Evolutionary conservation across 2,797 vertebrate species (phyloP).

Genomic region (Etheostoma perlongum): DNA sequence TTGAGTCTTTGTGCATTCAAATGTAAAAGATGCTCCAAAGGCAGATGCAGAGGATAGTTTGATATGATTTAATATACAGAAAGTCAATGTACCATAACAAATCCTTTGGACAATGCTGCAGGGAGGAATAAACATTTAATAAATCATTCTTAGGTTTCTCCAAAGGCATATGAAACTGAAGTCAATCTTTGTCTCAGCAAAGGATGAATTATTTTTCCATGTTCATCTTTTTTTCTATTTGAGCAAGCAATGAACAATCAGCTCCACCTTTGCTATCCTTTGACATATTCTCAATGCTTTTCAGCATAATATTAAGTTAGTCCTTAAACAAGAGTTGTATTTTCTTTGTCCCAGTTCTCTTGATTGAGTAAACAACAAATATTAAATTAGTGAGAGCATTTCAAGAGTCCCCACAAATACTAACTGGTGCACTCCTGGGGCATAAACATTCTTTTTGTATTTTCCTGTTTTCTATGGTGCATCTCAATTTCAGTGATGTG

Average conservation of each 20-base stretch:
- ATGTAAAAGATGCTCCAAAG: conserved; percentile 54
- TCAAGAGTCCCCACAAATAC: not conserved
- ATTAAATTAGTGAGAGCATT: not conserved
- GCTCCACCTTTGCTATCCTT: not conserved
- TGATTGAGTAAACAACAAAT: conserved; percentile 8
- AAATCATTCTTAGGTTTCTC: conserved; percentile 29
- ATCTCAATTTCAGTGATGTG: conserved; percentile 13
- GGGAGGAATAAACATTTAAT: conserved; percentile 59
- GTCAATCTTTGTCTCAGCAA: conserved; percentile 14
- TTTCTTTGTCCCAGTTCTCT: not conserved
- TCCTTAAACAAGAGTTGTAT: not conserved
- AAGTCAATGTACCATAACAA: conserved; percentile 50
- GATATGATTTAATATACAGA: conserved; percentile 49
- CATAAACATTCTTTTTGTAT: conserved; percentile 9
- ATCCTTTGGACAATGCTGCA: conserved; percentile 54
- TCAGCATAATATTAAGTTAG: not conserved
- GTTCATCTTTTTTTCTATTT: conserved; percentile 3
- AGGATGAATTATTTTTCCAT: not conserved
- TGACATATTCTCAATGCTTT: not conserved
- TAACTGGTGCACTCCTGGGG: not conserved
- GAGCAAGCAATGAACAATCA: not conserved
- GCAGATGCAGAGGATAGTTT: conserved; percentile 40
- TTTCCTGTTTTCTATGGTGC: conserved; percentile 1
- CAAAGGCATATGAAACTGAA: conserved; percentile 20
- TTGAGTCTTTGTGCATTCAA: conserved; percentile 39